Evolutionary conservation across 1,140 invertebrate species (phyloP).

Genomic region (Tigriopus japonicus): DNA sequence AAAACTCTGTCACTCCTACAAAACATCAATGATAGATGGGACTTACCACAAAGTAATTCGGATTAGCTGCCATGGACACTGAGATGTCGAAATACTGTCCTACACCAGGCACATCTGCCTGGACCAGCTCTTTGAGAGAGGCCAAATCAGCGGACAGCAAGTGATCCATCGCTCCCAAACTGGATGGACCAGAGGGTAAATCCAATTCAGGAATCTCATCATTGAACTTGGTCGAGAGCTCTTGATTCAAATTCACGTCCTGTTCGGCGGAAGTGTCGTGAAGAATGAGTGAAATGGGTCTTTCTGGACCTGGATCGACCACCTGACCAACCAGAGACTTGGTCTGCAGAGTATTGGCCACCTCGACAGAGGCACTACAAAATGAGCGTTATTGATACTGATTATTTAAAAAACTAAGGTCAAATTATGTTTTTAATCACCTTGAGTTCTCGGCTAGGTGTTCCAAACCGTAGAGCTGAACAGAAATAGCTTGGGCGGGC

Average conservation of each 20-base stretch:
- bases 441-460: constrained; percentile 32
- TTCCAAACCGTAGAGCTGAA: constrained; percentile 13
- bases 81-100: constrained; percentile 34
- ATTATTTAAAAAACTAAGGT: no score
- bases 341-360: constrained; percentile 13
- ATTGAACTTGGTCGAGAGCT: constrained; percentile 17
- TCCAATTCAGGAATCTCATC: constrained; percentile 17
- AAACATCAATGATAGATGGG: background rate
- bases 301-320: background rate
- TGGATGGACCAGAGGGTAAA: constrained; percentile 22
- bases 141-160: background rate
- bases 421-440: no score
- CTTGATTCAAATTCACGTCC: constrained; percentile 23
- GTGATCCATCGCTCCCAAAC: background rate
- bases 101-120: constrained; percentile 25
- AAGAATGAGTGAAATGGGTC: background rate
- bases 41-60: constrained; percentile 32
- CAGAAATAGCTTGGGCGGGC: constrained; percentile 33
- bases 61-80: constrained; percentile 36
- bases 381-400: no score
- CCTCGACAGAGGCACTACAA: constrained; percentile 17
- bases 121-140: constrained; percentile 15
- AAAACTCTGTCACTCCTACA: no score
- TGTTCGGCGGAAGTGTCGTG: constrained; percentile 16
- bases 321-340: constrained; percentile 16